These are phyloP conservation scores for Butorides virescens DNA, from an alignment of 2,113 vertebrate genomes.

Conservation along the genomic window DNA sequence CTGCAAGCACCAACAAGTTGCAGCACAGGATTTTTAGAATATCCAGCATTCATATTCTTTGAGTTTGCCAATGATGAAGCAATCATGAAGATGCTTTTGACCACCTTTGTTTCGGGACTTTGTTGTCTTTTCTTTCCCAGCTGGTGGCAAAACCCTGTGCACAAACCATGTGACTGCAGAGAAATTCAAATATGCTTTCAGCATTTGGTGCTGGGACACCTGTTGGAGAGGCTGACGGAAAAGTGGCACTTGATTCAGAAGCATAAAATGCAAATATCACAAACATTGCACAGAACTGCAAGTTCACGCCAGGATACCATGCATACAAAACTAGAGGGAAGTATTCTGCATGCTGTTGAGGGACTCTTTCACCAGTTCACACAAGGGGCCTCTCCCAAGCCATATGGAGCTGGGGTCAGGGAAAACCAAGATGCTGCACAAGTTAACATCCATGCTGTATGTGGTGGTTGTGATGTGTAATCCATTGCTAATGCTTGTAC, in stretches of 20 bases:
- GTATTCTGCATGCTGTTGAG: background rate
- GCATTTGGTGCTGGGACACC: background rate
- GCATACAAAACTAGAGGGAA: background rate
- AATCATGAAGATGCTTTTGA: background rate
- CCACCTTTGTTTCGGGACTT: background rate
- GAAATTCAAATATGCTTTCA: background rate
- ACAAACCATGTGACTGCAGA: background rate
- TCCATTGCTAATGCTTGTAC: background rate
- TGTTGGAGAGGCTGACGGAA: background rate
- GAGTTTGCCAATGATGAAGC: background rate
- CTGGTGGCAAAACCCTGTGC: background rate
- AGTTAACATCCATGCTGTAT: background rate
- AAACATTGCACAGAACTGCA: background rate
- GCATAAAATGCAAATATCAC: background rate
- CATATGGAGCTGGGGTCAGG: background rate
- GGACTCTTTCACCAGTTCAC: background rate
- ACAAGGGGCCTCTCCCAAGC: background rate
- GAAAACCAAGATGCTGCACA: background rate
- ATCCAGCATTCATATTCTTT: background rate
- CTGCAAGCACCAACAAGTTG: background rate
- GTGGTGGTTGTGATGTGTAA: background rate
- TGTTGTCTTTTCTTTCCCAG: background rate
- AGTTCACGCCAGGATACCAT: background rate
- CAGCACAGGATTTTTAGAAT: background rate
- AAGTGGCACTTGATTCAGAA: background rate